Percentiles rank a stretch among this genome's conserved stretches.
Evolutionary conservation across 1,140 invertebrate genomes (phyloP).

Genomic region (Pomacea maculata): DNA sequence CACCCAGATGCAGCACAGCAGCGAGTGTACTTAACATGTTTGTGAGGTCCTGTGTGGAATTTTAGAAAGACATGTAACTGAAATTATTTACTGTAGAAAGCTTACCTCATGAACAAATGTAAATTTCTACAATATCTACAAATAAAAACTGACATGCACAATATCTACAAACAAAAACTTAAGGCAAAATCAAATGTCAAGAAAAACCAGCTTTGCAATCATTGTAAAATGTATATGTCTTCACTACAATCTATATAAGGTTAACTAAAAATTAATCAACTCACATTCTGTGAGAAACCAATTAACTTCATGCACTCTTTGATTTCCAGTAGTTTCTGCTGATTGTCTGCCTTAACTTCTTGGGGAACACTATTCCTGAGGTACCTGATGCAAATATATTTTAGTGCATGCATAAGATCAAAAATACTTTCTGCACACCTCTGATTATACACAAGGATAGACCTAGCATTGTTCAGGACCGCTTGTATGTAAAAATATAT

Average conservation of each 20-base stretch:
- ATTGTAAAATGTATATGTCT: too few species aligned
- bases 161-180: background rate
- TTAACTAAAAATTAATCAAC: slow-evolving; percentile 3
- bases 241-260: too few species aligned
- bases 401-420: too few species aligned
- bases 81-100: too few species aligned
- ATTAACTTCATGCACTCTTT: slow-evolving; percentile 52
- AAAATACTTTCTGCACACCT: too few species aligned
- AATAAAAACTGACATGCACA: background rate
- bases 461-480: too few species aligned
- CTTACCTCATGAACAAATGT: background rate
- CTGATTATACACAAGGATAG: too few species aligned
- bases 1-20: slow-evolving; percentile 73
- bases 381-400: slow-evolving; percentile 30
- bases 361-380: slow-evolving; percentile 1
- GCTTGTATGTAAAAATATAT: too few species aligned
- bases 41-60: slow-evolving; percentile 68
- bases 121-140: background rate
- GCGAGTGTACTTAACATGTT: slow-evolving; percentile 50
- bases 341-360: slow-evolving; percentile 23
- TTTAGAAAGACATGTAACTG: background rate
- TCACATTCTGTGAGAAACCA: slow-evolving; percentile 49
- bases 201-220: background rate
- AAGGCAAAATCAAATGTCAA: background rate
- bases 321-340: slow-evolving; percentile 52